Conservation (phyloP, 2,113 vertebrate species). For the Burhinus oedicnemus region DNA sequence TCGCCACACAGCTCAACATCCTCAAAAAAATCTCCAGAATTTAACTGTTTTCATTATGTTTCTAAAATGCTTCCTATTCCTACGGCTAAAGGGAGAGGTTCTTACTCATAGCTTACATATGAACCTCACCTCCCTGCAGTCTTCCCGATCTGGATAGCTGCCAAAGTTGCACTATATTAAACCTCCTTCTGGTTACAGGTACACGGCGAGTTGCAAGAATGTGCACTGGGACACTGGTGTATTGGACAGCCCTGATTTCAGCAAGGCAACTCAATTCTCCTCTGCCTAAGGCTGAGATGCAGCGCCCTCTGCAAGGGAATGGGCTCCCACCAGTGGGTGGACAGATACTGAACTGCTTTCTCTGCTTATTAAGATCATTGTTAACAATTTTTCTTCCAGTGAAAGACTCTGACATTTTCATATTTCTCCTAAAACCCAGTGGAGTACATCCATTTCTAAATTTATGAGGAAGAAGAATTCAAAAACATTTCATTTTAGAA, state of each 20-base stretch:
- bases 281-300: neutral
- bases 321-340: neutral
- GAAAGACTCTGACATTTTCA: neutral
- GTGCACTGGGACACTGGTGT: neutral
- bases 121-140: neutral
- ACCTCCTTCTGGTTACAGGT: neutral
- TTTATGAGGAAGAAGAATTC: neutral
- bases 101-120: neutral
- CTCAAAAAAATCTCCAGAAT: neutral
- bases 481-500: neutral
- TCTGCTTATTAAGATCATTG: neutral
- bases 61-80: neutral
- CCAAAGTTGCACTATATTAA: neutral
- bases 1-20: neutral
- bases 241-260: neutral
- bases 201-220: neutral
- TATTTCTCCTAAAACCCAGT: neutral
- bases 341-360: neutral
- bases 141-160: accelerated
- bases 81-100: neutral
- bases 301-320: neutral
- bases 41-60: neutral
- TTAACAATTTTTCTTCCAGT: neutral
- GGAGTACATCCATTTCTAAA: neutral
- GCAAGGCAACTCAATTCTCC: neutral